Evolutionary conservation across 2,888 invertebrate species (phyloP), one percentile per base, ranked within the genome.

Genomic region (Calameuta idolon): DNA sequence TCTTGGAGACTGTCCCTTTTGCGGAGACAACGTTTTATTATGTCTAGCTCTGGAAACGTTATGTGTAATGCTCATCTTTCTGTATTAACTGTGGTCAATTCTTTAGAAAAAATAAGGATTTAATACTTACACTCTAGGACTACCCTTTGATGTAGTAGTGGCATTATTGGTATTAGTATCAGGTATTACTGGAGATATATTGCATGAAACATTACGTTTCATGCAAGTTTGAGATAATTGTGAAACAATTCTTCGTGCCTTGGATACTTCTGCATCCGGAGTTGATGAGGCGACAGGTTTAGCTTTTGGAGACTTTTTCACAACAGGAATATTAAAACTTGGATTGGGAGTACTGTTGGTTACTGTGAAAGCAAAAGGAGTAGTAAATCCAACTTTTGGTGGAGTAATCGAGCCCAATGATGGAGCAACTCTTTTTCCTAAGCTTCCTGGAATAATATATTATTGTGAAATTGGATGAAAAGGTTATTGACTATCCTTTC

Each of bases 261-360:
- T 75, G 34, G 34, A 76, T 69, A 11, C 79, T 68, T 71, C 79
- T 11, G 75, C 73, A 76, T 89, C 89, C 34, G 90, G 90, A 4
- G 90, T 91, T 9, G 90, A 90, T 0, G 90, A 87, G 12, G 90
- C 90, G 4, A 88, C 83, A 3, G 90, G 90, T 75, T 87, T 88
- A 11, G 85, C 83, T 79, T 86, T 86, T 3, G 84, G 80, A 1
- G 84, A 81, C 79, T 85, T 88, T 74, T 83, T 85, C 5, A 76
- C 23, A 4, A 34, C 33, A 4, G 73, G 35, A 35, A 76, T 76
- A 23, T 75, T 79, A 23, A 83, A 78, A 4, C 76, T 37, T 4
- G 86, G 80, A 79, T 88, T 89, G 11, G 90, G 90, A 1, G 90
- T 90, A 76, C 90, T 90, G 30, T 89, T 90, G n/a, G 83, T 83